Conservation (phyloP, 2,888 invertebrate species). For the Helobdella robusta region DNA sequence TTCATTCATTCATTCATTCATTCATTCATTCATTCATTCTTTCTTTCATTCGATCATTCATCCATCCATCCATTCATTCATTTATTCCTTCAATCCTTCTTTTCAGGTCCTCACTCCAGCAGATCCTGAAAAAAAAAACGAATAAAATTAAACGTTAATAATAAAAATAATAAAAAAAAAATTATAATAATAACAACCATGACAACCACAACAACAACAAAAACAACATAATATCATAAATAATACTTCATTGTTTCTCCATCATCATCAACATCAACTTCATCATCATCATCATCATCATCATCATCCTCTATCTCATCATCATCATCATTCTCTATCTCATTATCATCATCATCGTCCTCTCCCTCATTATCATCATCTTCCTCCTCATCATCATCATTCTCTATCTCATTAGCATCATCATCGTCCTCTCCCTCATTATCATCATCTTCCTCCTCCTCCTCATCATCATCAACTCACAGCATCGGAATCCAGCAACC, state of each 20-base stretch:
- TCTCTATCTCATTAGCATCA: not conserved
- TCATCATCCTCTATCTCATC: not conserved
- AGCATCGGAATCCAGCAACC: not conserved
- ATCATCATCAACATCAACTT: not conserved
- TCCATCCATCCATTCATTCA: no score
- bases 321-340: not conserved
- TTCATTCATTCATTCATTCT: no score
- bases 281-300: not conserved
- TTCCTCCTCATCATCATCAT: constrained; percentile 13
- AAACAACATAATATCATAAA: no score
- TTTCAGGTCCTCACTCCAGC: no score
- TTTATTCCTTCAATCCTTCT: no score
- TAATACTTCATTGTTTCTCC: constrained; percentile 10
- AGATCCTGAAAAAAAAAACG: no score
- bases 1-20: no score
- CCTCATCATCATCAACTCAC: not conserved
- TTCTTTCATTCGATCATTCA: no score
- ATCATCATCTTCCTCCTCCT: constrained; percentile 13
- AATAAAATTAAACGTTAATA: no score
- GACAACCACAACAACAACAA: no score
- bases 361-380: constrained; percentile 17
- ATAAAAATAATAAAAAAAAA: no score
- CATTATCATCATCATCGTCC: constrained; percentile 17
- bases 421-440: not conserved
- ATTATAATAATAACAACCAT: no score